phyloP scores from a whole-genome alignment of 2,888 invertebrate species.

The Ametastegia equiseti region DNA sequence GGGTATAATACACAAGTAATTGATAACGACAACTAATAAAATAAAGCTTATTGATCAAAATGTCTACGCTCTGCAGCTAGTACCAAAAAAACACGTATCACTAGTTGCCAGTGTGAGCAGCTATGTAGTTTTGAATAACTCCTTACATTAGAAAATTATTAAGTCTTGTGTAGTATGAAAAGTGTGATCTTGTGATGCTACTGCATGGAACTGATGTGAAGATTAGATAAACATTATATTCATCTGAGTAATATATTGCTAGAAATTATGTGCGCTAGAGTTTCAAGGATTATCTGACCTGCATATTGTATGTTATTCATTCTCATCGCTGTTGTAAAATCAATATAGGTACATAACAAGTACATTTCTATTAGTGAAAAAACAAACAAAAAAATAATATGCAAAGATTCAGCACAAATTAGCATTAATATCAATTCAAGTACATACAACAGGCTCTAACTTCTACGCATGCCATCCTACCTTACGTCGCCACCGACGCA shows the following conservation, averaged over 20 bases:
- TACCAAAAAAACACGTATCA: conserved; percentile 56
- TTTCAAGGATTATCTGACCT: not conserved
- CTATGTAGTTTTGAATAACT: not conserved
- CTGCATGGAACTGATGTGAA: not conserved
- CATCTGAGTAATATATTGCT: conserved; percentile 53
- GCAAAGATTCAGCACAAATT: conserved; percentile 12
- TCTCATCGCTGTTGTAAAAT: not conserved
- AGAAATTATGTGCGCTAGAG: not conserved
- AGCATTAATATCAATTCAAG: conserved; percentile 34
- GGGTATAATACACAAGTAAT: not conserved
- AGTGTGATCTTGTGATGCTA: conserved; percentile 10
- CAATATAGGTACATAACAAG: conserved; percentile 33
- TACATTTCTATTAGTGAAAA: not conserved
- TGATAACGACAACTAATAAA: not conserved
- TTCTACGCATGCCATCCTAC: conserved; percentile 70
- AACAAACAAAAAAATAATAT: too few relatives aligned
- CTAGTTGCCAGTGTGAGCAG: conserved; percentile 51
- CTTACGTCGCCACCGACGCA: conserved; percentile 81
- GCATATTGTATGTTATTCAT: not conserved
- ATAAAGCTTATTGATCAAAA: not conserved
- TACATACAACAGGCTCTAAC: conserved; percentile 13
- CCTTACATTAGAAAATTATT: not conserved
- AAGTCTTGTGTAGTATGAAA: not conserved
- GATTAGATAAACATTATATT: conserved; percentile 50
- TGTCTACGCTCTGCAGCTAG: conserved; percentile 50